These are phyloP conservation scores for Campaea margaritaria DNA, from an alignment of 2,888 invertebrate genomes.

Conservation along the genomic window DNA sequence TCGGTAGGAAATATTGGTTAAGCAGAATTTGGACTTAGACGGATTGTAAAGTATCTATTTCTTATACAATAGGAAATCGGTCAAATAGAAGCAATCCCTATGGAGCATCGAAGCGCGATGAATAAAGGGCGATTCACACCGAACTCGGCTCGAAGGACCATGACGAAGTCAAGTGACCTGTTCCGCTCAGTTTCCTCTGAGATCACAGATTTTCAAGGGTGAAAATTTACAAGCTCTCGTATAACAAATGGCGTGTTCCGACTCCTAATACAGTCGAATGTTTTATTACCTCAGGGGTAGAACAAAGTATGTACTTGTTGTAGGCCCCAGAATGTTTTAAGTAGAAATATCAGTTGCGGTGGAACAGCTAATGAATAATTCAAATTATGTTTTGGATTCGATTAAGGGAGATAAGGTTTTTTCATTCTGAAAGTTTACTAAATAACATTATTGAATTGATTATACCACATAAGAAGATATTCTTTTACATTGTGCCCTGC, in stretches of 20 bases:
- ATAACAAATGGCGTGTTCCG: conserved; percentile 39
- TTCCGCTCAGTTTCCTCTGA: conserved; percentile 55
- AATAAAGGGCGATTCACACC: conserved; percentile 34
- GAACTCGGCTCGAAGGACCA: conserved; percentile 52
- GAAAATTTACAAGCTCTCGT: conserved; percentile 39
- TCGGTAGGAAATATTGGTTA: too few species aligned
- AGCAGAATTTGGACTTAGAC: too few species aligned
- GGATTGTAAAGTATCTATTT: background rate
- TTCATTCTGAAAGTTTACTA: background rate
- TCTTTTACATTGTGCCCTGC: too few species aligned
- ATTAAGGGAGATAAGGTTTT: conserved; percentile 6
- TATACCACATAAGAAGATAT: background rate
- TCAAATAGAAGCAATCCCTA: conserved; percentile 26
- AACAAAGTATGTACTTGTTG: conserved; percentile 12
- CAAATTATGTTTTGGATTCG: conserved; percentile 15
- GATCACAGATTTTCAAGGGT: conserved; percentile 43
- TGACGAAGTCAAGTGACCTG: conserved; percentile 55
- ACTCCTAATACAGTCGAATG: conserved; percentile 35
- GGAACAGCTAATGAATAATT: conserved; percentile 22
- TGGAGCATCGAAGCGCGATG: conserved; percentile 39
- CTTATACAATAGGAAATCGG: conserved; percentile 1
- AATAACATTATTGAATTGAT: background rate
- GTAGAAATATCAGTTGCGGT: conserved; percentile 23
- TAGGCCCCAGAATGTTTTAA: conserved; percentile 14
- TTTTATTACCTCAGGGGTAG: conserved; percentile 37